A percentile compares a stretch with the other conserved stretches of the same genome.
Conservation (phyloP, 1,140 invertebrate species). For the Drosophila arizonae region DNA sequence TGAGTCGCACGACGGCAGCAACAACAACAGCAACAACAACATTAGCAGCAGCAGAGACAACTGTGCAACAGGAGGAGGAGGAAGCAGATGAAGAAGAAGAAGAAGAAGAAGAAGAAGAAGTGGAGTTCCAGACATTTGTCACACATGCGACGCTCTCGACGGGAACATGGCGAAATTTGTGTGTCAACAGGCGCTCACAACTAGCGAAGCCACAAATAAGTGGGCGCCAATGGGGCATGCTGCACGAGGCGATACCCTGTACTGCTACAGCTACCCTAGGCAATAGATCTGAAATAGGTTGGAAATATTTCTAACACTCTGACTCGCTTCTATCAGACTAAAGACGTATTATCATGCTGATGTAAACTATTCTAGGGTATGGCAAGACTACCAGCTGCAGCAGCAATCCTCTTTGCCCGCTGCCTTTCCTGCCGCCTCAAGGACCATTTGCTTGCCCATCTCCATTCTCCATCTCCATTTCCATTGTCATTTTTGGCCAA, state of each 20-base stretch:
- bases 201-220: slow-evolving; percentile 13
- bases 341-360: too few relatives aligned
- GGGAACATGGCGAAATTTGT: slow-evolving; percentile 61
- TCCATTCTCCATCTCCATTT: slow-evolving; percentile 19
- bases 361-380: too few relatives aligned
- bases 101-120: slow-evolving; percentile 10
- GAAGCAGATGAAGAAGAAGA: neutral
- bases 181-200: slow-evolving; percentile 61
- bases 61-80: slow-evolving; percentile 22
- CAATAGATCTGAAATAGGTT: too few relatives aligned
- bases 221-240: neutral
- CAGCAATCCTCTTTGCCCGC: neutral
- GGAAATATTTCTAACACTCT: too few relatives aligned
- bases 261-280: too few relatives aligned
- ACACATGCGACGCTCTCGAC: slow-evolving; percentile 70
- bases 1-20: slow-evolving; percentile 55
- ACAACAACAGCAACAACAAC: neutral
- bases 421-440: neutral
- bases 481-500: slow-evolving; percentile 52
- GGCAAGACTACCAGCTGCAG: too few relatives aligned
- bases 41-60: slow-evolving; percentile 18
- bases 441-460: slow-evolving; percentile 4
- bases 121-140: slow-evolving; percentile 69
- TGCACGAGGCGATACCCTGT: neutral
- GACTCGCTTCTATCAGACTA: too few relatives aligned